Evolutionary conservation across 2,888 invertebrate species (phyloP), one percentile per base, ranked within the genome.

Genomic region (Diadromus collaris): DNA sequence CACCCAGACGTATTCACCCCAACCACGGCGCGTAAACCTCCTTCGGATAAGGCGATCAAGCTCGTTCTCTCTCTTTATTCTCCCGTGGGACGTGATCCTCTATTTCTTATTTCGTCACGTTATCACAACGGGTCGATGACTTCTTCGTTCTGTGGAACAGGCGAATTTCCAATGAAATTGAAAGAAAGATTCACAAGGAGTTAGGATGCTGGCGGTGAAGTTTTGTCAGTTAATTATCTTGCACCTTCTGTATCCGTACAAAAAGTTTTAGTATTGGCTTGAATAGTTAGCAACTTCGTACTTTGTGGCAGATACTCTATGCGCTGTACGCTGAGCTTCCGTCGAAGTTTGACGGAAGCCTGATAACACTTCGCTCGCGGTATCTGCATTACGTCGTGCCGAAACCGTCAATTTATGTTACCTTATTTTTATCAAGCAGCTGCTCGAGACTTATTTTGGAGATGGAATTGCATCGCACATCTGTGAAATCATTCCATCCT

Each of bases 261-360:
- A 77, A 81, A 84, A 83, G 76, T 84, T 83, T 81, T 61, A 71
- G 78, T 72, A 80, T 82, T 83, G 80, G 76, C 61, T 73, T 75
- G 78, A 81, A 81, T 81, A 82, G 83, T 83, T 83, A 69, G 78
- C 69, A 74, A 78, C 56, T 51, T 29, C 32, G 56, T 58, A 73
- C 63, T 58, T 46, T 44, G 48, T 27, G 58, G 48, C 7, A 19
- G 16, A 24, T 67, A 44, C 58, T 34, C 29, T 21, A 21, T 16
- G 19, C 29, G 32, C 9, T 38, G 64, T 54, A 64, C 41, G n/a
- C n/a, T n/a, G n/a, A n/a, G n/a, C 34, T 51, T 51, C 65, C 69
- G 78, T 60, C 69, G 41, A 78, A 78, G 51, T 78, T 70, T 56
- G 70, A 54, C 64, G 51, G 32, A 44, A 21, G 51, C 63, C 60